These are phyloP conservation scores for Philopotamus ludificatus DNA, from an alignment of 1,140 invertebrate genomes.

Conservation along the genomic window DNA sequence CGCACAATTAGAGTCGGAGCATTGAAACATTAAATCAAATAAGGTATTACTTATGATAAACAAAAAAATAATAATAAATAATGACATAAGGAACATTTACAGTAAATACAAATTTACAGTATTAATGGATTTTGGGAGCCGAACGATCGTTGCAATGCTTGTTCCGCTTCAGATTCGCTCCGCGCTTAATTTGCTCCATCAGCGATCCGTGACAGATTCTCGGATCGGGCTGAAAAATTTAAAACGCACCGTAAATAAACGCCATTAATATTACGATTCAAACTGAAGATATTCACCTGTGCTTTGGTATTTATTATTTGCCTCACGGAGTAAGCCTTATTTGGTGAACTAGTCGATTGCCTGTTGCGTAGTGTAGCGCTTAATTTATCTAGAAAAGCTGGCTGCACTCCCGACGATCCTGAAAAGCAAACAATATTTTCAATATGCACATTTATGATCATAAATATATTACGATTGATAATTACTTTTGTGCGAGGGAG, in stretches of 20 bases:
- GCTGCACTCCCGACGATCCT: slow-evolving; percentile 46
- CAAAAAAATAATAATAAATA: neutral
- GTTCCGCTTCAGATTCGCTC: slow-evolving; percentile 72
- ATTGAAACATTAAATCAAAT: no score
- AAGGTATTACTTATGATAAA: no score
- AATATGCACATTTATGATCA: neutral
- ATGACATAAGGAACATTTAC: neutral
- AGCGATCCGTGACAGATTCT: slow-evolving; percentile 71
- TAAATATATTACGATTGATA: slow-evolving; percentile 17
- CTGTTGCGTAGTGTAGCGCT: slow-evolving; percentile 70
- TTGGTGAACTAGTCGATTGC: slow-evolving; percentile 49
- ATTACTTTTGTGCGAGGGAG: slow-evolving; percentile 27
- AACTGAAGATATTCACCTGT: slow-evolving; percentile 60
- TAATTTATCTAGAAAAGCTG: slow-evolving; percentile 69
- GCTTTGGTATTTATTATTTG: slow-evolving; percentile 66
- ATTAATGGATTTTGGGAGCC: slow-evolving; percentile 54
- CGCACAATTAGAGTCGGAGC: no score
- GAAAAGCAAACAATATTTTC: neutral
- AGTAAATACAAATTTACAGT: neutral
- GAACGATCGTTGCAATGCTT: slow-evolving; percentile 62
- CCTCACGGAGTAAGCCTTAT: slow-evolving; percentile 56
- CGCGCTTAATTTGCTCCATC: slow-evolving; percentile 88
- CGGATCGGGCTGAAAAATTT: slow-evolving; percentile 61
- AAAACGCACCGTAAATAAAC: slow-evolving; percentile 1
- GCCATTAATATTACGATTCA: slow-evolving; percentile 13